Conservation (phyloP, 2,888 invertebrate species). For the Acleris holmiana region DNA sequence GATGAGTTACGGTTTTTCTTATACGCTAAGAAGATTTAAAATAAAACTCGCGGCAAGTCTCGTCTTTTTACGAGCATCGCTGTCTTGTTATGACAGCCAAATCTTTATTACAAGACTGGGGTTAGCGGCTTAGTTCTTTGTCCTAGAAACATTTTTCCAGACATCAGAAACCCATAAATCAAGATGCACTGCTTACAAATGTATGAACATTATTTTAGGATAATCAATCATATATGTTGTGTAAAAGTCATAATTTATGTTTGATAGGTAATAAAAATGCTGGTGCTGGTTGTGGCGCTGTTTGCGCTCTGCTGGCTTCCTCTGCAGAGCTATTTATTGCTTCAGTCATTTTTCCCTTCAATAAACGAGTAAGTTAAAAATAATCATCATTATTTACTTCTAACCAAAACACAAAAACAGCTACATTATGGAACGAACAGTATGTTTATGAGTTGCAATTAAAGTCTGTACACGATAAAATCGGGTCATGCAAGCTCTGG, state of each 20-base stretch:
- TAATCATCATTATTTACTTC: neutral
- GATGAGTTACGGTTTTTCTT: slow-evolving; percentile 13
- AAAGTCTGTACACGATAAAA: too few species aligned
- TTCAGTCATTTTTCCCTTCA: slow-evolving; percentile 87
- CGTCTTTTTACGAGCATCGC: slow-evolving; percentile 9
- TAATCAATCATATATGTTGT: slow-evolving; percentile 9
- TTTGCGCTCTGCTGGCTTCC: slow-evolving; percentile 94
- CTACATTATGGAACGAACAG: neutral
- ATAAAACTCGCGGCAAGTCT: neutral
- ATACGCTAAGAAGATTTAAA: neutral
- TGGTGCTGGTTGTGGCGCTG: slow-evolving; percentile 91
- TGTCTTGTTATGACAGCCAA: slow-evolving; percentile 12
- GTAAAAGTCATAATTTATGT: slow-evolving; percentile 26
- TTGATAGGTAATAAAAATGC: slow-evolving; percentile 93
- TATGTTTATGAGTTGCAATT: too few species aligned
- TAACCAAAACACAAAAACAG: neutral
- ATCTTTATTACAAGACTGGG: slow-evolving; percentile 1
- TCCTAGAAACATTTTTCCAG: slow-evolving; percentile 6
- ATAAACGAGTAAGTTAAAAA: slow-evolving; percentile 87
- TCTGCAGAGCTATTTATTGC: slow-evolving; percentile 89
- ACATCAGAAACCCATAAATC: slow-evolving; percentile 9
- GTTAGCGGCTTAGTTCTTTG: slow-evolving; percentile 1
- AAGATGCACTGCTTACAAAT: slow-evolving; percentile 1
- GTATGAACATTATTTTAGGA: neutral
- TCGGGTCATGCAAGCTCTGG: too few species aligned